phyloP scores from a whole-genome alignment of 2,888 invertebrate species.

The Anarsia innoxiella region DNA sequence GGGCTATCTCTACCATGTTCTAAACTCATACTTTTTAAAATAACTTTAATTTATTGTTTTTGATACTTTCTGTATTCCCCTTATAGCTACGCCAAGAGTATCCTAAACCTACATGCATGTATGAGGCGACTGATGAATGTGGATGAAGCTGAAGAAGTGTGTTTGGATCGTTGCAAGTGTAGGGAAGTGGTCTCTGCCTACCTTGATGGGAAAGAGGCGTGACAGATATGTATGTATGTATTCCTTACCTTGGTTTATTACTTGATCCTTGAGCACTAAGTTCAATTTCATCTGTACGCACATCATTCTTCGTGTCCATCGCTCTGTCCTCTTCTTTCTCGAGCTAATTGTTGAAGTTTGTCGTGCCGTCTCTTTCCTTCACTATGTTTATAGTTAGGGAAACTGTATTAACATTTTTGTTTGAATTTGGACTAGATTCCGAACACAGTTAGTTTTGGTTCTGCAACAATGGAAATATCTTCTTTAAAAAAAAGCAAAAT shows the following conservation, averaged over 20 bases:
- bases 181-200: no score
- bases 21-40: no score
- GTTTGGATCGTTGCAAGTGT: no score
- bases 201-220: no score
- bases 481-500: background rate
- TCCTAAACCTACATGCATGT: no score
- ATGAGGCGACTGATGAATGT: no score
- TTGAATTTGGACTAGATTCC: constrained; percentile 46
- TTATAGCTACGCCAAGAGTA: no score
- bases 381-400: constrained; percentile 31
- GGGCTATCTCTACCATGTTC: no score
- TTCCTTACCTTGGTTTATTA: constrained; percentile 36
- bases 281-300: constrained; percentile 57
- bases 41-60: no score
- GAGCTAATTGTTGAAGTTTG: constrained; percentile 22
- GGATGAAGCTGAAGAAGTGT: no score
- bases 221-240: no score
- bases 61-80: no score
- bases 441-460: constrained; percentile 32
- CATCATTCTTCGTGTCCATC: constrained; percentile 61
- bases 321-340: constrained; percentile 27
- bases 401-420: constrained; percentile 61
- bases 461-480: constrained; percentile 39
- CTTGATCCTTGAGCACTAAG: constrained; percentile 59
- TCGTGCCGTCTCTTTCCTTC: constrained; percentile 24